Percentiles rank a stretch among this genome's conserved stretches.
These are phyloP conservation scores for Petrophora chlorosata DNA, from an alignment of 2,888 invertebrate genomes.

Conservation along the genomic window DNA sequence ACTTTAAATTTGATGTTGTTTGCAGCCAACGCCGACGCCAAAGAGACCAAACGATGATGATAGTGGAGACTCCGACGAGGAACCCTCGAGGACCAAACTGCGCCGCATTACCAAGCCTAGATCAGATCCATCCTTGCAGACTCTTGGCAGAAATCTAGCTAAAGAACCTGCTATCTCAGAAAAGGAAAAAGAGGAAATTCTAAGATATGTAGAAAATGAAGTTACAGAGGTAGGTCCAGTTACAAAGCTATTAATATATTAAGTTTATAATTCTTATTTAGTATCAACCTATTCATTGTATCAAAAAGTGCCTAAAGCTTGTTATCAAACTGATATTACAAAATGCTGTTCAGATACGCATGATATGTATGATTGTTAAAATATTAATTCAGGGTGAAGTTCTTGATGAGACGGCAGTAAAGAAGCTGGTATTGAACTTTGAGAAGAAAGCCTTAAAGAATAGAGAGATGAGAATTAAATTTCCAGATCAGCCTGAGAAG, in stretches of 20 bases:
- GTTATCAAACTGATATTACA: no score
- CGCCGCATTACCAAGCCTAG: constrained; percentile 83
- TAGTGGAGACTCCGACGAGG: constrained; percentile 86
- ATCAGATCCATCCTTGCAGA: constrained; percentile 63
- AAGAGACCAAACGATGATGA: constrained; percentile 88
- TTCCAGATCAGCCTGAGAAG: constrained; percentile 97
- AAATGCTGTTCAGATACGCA: no score
- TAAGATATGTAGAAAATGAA: constrained; percentile 93
- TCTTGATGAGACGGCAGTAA: constrained; percentile 93
- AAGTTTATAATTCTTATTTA: not conserved
- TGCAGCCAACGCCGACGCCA: constrained; percentile 91
- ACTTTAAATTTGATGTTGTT: not conserved
- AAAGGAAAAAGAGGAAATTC: constrained; percentile 90
- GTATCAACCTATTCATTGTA: not conserved
- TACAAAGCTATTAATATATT: not conserved
- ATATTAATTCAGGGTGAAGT: constrained; percentile 88
- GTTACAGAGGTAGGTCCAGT: constrained; percentile 85
- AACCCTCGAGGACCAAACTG: constrained; percentile 85
- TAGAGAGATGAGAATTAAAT: constrained; percentile 99
- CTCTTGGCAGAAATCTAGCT: constrained; percentile 75
- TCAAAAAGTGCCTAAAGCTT: no score
- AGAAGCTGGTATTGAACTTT: constrained; percentile 94
- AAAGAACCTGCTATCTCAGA: constrained; percentile 86
- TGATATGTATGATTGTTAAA: no score
- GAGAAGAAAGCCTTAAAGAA: constrained; percentile 97